Evolutionary conservation across 2,797 vertebrate genomes (phyloP), one percentile per base, ranked within the genome.

Genomic region (Sitta carolinensis): DNA sequence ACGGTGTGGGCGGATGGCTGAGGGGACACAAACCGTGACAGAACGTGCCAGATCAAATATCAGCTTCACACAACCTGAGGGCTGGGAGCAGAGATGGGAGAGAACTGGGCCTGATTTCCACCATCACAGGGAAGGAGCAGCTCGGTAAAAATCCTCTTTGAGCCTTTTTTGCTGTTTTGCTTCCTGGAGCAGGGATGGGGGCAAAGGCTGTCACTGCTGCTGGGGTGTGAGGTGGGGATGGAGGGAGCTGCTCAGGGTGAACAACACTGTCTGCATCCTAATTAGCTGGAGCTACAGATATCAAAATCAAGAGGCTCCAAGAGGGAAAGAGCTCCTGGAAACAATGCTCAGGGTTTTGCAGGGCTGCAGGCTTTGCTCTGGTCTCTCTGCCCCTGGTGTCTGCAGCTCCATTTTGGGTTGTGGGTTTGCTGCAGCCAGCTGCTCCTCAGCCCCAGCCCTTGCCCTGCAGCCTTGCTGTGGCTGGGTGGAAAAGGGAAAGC

Each of bases 191-290:
- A 13, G 62, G 52, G 69, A 52, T 3, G 16, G 51, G 4, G 8
- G 82, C 8, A 42, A 73, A 82, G 67, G 82, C 72, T 76, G 86
- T 40, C 25, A 5, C 62, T 47, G 48, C 12, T 80, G 84, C 87
- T 29, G 23, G 54, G 50, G 29, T 5, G 4, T 36, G 77, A 85
- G 69, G 48, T n/a, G 83, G 50, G 52, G 62, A 36, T 2, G 15
- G 89, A 94, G 58, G 29, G 62, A 93, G 62, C 72, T 75, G 82
- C 73, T 88, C 42, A 72, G 91, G 93, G 75, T 92, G 93, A 95
- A 17, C 62, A 51, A 30, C 67, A 23, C 82, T 47, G 92, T 89
- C 95, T 96, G 94, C 91, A 94, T 95, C 68, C 85, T 13, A 21
- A 89, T 95, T 40, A 94, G 81, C 81, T 75, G 69, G 13, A 80